phyloP scores from a whole-genome alignment of 2,797 vertebrate genomes.

The Darevskia nairensis region DNA sequence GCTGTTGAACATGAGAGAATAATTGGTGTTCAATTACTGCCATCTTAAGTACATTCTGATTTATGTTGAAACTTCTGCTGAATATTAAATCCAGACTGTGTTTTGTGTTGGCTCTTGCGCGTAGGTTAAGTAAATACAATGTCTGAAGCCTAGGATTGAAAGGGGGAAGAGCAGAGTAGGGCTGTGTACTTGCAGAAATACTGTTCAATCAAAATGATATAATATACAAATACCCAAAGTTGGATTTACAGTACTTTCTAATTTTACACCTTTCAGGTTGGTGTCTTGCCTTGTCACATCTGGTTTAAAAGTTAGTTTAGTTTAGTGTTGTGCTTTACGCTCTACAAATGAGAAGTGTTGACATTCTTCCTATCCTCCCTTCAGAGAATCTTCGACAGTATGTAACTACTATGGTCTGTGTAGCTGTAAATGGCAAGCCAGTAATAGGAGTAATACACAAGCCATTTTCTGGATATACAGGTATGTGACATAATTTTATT shows the following conservation, averaged over 20 bases:
- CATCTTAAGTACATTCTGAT: not conserved
- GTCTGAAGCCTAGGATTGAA: not conserved
- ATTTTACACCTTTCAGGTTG: not conserved
- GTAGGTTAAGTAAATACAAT: not conserved
- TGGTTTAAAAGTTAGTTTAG: not conserved
- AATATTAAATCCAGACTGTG: not conserved
- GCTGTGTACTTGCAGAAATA: not conserved
- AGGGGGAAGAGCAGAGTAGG: not conserved
- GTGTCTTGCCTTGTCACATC: not conserved
- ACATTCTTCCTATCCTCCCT: not conserved
- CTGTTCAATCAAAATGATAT: not conserved
- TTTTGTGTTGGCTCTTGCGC: not conserved
- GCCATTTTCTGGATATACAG: constrained; percentile 92
- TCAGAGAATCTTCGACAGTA: constrained; percentile 92
- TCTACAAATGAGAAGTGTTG: not conserved
- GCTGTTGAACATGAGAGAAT: not conserved
- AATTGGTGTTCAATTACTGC: not conserved
- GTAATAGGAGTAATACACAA: constrained; percentile 96
- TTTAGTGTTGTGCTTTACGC: not conserved
- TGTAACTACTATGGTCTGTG: constrained; percentile 98
- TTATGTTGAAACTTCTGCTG: not conserved
- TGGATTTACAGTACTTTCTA: not conserved
- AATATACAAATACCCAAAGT: not conserved
- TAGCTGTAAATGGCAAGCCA: constrained; percentile 93
- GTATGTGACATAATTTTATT: constrained; percentile 71